Percentiles rank a stretch among this genome's conserved stretches.
These are phyloP conservation scores for Prenolepis imparis DNA, from an alignment of 2,888 invertebrate species.

Conservation along the genomic window DNA sequence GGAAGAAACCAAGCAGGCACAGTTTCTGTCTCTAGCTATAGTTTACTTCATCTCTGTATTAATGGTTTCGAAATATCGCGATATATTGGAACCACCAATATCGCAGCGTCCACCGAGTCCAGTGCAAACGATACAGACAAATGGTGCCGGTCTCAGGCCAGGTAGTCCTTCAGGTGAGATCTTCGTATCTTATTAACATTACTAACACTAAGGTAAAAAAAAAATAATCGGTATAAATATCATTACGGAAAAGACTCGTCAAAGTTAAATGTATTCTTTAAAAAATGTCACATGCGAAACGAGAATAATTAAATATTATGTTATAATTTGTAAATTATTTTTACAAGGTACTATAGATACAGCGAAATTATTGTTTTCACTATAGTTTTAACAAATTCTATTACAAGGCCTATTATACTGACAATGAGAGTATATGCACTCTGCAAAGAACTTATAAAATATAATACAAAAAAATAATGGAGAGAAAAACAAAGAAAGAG, in stretches of 20 bases:
- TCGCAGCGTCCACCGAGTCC: conserved; percentile 90
- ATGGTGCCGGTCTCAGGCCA: conserved; percentile 87
- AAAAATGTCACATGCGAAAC: background rate
- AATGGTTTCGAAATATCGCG: conserved; percentile 99
- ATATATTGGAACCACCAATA: conserved; percentile 98
- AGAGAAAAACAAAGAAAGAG: background rate
- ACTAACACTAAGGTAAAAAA: conserved; percentile 15
- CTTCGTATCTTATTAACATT: background rate
- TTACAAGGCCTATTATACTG: conserved; percentile 10
- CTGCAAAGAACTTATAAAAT: conserved; percentile 49
- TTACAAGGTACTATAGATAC: background rate
- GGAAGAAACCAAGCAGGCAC: conserved; percentile 99
- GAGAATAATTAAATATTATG: background rate
- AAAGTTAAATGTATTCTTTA: conserved; percentile 13
- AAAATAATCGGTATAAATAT: conserved; percentile 17
- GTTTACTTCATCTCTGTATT: conserved; percentile 99
- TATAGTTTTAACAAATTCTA: background rate
- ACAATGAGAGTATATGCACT: conserved; percentile 38
- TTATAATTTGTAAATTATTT: conserved; percentile 9
- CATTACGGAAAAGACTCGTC: conserved; percentile 3
- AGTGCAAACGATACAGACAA: conserved; percentile 87
- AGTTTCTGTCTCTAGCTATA: conserved; percentile 99
- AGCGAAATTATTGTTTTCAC: background rate
- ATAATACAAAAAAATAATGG: background rate
- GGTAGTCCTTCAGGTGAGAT: conserved; percentile 88